phyloP scores from a whole-genome alignment of 2,888 invertebrate species.

The Xestia sexstrigata region DNA sequence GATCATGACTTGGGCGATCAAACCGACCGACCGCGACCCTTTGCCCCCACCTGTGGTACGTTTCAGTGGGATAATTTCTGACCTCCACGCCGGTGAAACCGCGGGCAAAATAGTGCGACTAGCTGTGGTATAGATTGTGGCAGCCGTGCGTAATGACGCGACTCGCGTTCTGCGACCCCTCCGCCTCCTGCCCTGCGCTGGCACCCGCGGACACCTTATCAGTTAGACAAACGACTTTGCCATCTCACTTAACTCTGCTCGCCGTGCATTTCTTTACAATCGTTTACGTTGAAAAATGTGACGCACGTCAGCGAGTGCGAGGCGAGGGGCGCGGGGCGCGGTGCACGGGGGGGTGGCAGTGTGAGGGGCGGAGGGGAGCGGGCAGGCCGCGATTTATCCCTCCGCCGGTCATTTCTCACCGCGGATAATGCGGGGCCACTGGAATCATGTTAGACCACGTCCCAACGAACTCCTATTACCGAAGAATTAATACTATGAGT shows the following conservation, averaged over 20 bases:
- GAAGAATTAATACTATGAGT: neutral
- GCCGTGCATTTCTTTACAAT: constrained; percentile 55
- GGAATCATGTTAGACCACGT: neutral
- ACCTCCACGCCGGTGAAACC: neutral
- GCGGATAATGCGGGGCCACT: constrained; percentile 22
- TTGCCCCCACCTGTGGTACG: neutral
- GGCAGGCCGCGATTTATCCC: constrained; percentile 23
- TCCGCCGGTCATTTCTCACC: constrained; percentile 39
- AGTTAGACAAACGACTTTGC: constrained; percentile 4
- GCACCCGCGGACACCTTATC: constrained; percentile 5
- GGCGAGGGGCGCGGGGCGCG: neutral
- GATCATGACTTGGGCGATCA: neutral
- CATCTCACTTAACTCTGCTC: constrained; percentile 1
- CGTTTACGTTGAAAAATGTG: constrained; percentile 61
- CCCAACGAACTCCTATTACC: neutral
- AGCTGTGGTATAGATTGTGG: neutral
- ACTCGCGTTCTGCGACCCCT: neutral
- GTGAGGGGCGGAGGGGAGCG: neutral
- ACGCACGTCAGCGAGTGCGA: constrained; percentile 20
- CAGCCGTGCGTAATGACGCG: neutral
- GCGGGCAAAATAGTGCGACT: neutral
- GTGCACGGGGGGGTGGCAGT: neutral
- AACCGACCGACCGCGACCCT: neutral
- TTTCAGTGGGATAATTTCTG: neutral
- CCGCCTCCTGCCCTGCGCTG: neutral